Evolutionary conservation across 1,140 invertebrate species (phyloP).

Genomic region (Bradysia coprophila): DNA sequence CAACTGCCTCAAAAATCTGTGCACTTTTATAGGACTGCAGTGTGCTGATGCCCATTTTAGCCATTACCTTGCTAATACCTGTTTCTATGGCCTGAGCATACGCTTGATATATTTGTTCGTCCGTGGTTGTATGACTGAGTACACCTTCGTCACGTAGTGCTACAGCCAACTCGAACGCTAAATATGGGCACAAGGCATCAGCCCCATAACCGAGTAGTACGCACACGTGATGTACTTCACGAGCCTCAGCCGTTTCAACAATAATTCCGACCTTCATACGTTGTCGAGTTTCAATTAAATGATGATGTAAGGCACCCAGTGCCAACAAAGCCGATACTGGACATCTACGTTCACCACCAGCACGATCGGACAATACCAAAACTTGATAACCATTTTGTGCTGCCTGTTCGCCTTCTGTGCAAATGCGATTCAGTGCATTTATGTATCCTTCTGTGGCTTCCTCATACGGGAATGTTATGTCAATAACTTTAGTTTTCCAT

Average conservation of each 20-base stretch:
- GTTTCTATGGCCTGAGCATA: constrained; percentile 45
- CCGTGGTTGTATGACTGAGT: constrained; percentile 51
- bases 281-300: constrained; percentile 85
- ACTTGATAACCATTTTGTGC: constrained; percentile 67
- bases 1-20: constrained; percentile 98
- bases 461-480: constrained; percentile 66
- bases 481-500: constrained; percentile 82
- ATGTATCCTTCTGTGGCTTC: constrained; percentile 55
- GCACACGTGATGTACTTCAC: constrained; percentile 94
- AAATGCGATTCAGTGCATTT: constrained; percentile 60
- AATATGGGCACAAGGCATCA: constrained; percentile 92
- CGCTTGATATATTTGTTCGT: constrained; percentile 65
- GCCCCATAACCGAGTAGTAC: constrained; percentile 92
- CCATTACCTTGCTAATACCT: constrained; percentile 80
- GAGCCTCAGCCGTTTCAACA: constrained; percentile 83
- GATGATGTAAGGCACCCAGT: constrained; percentile 84
- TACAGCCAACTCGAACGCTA: constrained; percentile 84
- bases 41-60: constrained; percentile 99
- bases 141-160: constrained; percentile 65
- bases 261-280: constrained; percentile 92
- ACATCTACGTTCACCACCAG: constrained; percentile 47
- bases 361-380: constrained; percentile 75
- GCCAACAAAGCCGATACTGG: constrained; percentile 73
- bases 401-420: constrained; percentile 62
- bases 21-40: constrained; percentile 98